Base-by-base conservation (phyloP, 2,888 invertebrate species). In the Nomada goodeniana region DNA sequence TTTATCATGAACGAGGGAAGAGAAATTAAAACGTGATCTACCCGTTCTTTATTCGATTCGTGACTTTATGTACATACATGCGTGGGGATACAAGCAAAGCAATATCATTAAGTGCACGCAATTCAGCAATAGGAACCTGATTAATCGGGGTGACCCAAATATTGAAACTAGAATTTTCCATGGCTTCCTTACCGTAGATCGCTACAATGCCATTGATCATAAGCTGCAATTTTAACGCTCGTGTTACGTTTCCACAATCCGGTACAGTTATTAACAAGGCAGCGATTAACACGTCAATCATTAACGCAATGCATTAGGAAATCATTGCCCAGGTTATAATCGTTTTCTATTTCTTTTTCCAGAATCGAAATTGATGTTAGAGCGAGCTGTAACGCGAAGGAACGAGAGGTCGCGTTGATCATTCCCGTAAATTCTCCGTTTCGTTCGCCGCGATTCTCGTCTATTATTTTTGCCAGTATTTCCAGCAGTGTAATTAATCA, bases 401-500 rank as follows among this genome's bases (percentile, higher is more conserved):
- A 36, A 36, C 7, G 36, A 36, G 36, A 36, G 36, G 36, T 36
- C 36, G 7, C 20, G 36, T 36, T 7, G 7, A 11, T 53, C 53
- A 53, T 53, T 47, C 55, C n/a, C 26, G 44, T 52, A 44, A 70
- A 78, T 80, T 26, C 47, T 44, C 36, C 26, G 18, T 18, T 55
- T 42, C 44, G 52, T 20, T 69, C 52, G 55, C 55, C 63, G n/a
- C 44, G 23, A 23, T 29, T 23, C 55, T 50, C 55, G 20, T 9
- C 63, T 53, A 80, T 76, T 71, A 76, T 70, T 67, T 78, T 71
- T 78, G 55, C 52, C 47, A 18, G 61, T 65, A 75, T 57, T 61
- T 65, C 63, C 68, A 47, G 20, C 69, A 57, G 57, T 74, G 78
- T 78, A 86, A 86, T 86, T 86, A 86, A 86, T 86, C 81, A 83